Conservation (phyloP, 2,888 invertebrate species). For the Octonoba sinensis region DNA sequence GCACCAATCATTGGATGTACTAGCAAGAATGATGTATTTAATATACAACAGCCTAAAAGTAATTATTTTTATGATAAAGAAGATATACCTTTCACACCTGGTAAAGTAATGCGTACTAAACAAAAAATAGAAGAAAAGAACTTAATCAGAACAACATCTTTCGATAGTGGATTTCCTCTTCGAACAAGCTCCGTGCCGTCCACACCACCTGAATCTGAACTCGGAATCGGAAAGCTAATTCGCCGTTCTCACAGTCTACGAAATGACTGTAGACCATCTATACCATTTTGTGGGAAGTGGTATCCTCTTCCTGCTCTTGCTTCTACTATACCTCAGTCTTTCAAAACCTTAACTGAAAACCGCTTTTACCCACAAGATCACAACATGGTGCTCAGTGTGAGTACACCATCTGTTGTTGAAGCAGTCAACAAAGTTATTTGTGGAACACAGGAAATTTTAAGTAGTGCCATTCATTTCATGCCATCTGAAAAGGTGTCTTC, state of each 20-base stretch:
- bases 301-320: constrained; percentile 60
- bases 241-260: constrained; percentile 57
- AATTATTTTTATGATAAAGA: constrained; percentile 74
- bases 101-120: constrained; percentile 77
- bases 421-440: constrained; percentile 65
- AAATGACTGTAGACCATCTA: constrained; percentile 43
- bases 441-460: constrained; percentile 64
- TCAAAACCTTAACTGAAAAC: constrained; percentile 4
- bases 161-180: constrained; percentile 65
- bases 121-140: constrained; percentile 77
- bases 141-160: constrained; percentile 66
- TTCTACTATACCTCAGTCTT: constrained; percentile 10
- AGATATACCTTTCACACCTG: constrained; percentile 78
- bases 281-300: constrained; percentile 54
- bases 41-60: constrained; percentile 16
- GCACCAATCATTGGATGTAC: constrained; percentile 1
- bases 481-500: constrained; percentile 47
- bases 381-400: constrained; percentile 47
- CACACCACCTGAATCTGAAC: constrained; percentile 34
- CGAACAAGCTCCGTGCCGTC: constrained; percentile 53
- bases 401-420: constrained; percentile 65
- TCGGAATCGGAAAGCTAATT: constrained; percentile 30
- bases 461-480: constrained; percentile 63
- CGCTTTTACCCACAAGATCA: neutral
- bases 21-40: constrained; percentile 17